Conservation (phyloP, 2,797 vertebrate species). For the Tapirus indicus region DNA sequence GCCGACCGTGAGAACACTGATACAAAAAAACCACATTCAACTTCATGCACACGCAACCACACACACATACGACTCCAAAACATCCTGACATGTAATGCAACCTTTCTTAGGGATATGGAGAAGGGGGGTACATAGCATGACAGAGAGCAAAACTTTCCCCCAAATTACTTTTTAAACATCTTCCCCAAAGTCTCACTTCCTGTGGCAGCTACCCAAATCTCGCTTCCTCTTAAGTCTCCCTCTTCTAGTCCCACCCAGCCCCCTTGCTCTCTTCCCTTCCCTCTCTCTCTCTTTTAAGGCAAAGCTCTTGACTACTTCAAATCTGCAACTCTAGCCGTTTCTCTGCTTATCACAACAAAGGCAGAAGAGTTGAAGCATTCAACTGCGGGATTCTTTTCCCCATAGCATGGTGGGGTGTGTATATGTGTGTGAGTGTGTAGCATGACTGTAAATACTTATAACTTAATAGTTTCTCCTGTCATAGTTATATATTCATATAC, state of each 20-base stretch:
- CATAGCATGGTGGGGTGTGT: not conserved
- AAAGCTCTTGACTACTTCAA: not conserved
- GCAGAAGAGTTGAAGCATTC: not conserved
- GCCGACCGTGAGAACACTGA: not conserved
- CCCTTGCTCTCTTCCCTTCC: not conserved
- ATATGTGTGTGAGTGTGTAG: not conserved
- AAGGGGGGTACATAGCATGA: not conserved
- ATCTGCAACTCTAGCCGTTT: not conserved
- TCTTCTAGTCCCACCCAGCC: not conserved
- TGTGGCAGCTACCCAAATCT: not conserved
- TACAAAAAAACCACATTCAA: not conserved
- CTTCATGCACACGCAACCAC: not conserved
- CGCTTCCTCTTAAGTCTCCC: not conserved
- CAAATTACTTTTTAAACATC: not conserved
- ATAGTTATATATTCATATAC: not conserved
- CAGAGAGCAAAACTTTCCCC: not conserved
- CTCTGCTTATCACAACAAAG: not conserved
- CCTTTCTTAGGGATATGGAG: not conserved
- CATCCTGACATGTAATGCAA: not conserved
- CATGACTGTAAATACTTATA: not conserved
- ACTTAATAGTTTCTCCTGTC: not conserved
- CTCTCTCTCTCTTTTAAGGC: not conserved
- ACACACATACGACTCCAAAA: not conserved
- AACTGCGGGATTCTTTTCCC: not conserved
- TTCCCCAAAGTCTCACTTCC: not conserved